Percentiles rank a stretch among this genome's conserved stretches.
phyloP scores from a whole-genome alignment of 2,113 vertebrate genomes.

The Hypanus sabinus region DNA sequence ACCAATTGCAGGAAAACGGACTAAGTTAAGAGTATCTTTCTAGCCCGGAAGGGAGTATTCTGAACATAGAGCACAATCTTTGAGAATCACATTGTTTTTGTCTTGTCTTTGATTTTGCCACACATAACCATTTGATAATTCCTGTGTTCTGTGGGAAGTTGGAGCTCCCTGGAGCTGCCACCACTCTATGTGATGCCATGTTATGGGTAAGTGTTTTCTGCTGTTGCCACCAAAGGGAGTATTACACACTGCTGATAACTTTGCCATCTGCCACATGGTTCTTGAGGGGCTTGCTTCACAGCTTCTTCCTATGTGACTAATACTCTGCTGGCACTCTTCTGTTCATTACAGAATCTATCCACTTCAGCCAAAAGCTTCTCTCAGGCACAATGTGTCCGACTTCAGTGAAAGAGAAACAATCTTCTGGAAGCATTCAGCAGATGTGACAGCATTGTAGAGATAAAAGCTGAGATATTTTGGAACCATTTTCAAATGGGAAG shows the following conservation, averaged over 20 bases:
- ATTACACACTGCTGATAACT: not conserved
- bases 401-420: not conserved
- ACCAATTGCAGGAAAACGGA: not conserved
- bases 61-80: not conserved
- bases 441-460: not conserved
- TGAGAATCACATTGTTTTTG: not conserved
- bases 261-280: not conserved
- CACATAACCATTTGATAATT: not conserved
- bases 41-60: not conserved
- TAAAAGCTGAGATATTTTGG: not conserved
- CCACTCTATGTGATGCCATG: not conserved
- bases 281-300: not conserved
- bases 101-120: not conserved
- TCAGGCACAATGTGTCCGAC: not conserved
- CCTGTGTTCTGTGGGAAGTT: not conserved
- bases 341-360: not conserved
- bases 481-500: not conserved
- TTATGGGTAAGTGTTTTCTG: not conserved
- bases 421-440: not conserved
- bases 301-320: not conserved
- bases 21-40: not conserved
- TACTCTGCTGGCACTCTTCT: not conserved
- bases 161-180: not conserved
- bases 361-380: not conserved
- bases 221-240: not conserved